These are phyloP conservation scores for Heterotilapia buettikoferi DNA, from an alignment of 2,113 vertebrate genomes.

Conservation along the genomic window DNA sequence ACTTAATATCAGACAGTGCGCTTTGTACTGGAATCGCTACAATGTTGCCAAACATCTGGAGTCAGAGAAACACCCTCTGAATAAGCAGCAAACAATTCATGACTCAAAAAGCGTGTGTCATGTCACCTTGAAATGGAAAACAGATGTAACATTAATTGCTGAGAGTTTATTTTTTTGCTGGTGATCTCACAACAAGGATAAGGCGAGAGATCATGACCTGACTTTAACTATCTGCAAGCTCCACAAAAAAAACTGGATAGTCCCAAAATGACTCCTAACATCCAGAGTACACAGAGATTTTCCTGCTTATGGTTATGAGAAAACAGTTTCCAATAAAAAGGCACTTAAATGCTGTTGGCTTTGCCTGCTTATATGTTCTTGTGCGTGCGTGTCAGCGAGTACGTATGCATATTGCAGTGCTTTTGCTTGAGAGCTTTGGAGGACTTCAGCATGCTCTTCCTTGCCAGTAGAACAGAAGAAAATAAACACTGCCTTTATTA, in stretches of 20 bases:
- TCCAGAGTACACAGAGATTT: neutral
- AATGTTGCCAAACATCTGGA: constrained; percentile 29
- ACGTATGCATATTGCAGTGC: constrained; percentile 2
- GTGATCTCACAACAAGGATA: neutral
- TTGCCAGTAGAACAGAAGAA: constrained; percentile 34
- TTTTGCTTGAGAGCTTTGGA: constrained; percentile 6
- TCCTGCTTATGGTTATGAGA: constrained; percentile 40
- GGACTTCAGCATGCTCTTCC: neutral
- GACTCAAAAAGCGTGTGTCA: neutral
- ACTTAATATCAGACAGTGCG: neutral
- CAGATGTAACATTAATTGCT: neutral
- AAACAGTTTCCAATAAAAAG: constrained; percentile 36
- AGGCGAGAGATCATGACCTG: neutral
- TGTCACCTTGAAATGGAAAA: constrained; percentile 3
- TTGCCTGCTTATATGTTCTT: neutral
- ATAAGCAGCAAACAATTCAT: neutral
- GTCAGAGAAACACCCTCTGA: neutral
- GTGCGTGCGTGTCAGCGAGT: neutral
- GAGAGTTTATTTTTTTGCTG: neutral
- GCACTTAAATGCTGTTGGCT: neutral
- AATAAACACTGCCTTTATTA: constrained; percentile 60
- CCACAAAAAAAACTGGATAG: neutral
- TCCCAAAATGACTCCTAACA: constrained; percentile 14
- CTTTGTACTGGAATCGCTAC: neutral
- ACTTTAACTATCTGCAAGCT: neutral